phyloP scores from a whole-genome alignment of 2,888 invertebrate species.

The Drosophila atripex region DNA sequence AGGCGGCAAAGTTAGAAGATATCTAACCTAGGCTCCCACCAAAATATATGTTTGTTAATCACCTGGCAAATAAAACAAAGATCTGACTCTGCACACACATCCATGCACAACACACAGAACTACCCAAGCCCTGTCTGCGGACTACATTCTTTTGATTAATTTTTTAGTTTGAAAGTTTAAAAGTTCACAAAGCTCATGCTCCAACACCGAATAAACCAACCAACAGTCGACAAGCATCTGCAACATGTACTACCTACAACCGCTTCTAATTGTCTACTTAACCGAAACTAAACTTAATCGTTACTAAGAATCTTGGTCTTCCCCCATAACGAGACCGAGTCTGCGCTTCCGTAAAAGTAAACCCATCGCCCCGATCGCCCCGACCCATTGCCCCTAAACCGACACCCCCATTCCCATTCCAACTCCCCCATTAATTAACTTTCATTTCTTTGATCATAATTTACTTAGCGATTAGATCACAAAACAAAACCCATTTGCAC shows the following conservation, averaged over 20 bases:
- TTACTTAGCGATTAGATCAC: conserved; percentile 57
- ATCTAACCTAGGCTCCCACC: conserved; percentile 40
- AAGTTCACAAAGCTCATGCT: conserved; percentile 63
- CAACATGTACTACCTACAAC: conserved; percentile 36
- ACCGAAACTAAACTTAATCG: conserved; percentile 44
- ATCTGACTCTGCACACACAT: conserved; percentile 49
- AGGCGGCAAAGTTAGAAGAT: conserved; percentile 30
- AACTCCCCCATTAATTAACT: conserved; percentile 63
- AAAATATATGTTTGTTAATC: conserved; percentile 19
- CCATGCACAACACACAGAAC: conserved; percentile 47
- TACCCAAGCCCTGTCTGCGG: not conserved
- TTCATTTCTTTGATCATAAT: conserved; percentile 60
- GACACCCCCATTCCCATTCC: conserved; percentile 20
- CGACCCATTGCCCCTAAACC: conserved; percentile 23
- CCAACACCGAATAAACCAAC: conserved; percentile 71
- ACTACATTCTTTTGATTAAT: conserved; percentile 23
- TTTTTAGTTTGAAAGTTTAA: conserved; percentile 49
- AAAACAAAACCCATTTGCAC: conserved; percentile 56
- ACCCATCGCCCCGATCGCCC: conserved; percentile 32
- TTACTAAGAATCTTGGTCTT: conserved; percentile 38
- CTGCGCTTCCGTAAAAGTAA: conserved; percentile 53
- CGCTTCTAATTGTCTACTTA: conserved; percentile 71
- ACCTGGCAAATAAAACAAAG: conserved; percentile 58
- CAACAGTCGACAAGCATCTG: conserved; percentile 34
- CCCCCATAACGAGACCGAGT: conserved; percentile 41